Evolutionary conservation across 1,140 invertebrate species (phyloP).

Genomic region (Globodera rostochiensis): DNA sequence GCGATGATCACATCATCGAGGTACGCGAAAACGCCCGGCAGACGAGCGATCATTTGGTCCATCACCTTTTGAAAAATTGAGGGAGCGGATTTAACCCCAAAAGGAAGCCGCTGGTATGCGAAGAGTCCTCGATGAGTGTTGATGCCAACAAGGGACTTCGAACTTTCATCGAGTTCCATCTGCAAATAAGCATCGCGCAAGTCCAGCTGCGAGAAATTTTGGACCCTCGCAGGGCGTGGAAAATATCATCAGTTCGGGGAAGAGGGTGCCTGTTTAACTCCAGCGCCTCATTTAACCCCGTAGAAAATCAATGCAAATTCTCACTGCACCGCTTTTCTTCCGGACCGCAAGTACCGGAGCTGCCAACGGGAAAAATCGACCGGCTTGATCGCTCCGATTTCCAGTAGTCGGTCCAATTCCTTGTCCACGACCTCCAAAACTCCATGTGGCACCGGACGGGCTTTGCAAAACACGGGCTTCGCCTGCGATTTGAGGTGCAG

Average conservation of each 20-base stretch:
- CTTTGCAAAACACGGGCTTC: slow-evolving; percentile 32
- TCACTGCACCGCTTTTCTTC: slow-evolving; percentile 41
- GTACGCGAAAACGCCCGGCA: too few species aligned
- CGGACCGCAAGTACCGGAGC: not conserved
- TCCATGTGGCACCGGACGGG: slow-evolving; percentile 55
- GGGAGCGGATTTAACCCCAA: too few species aligned
- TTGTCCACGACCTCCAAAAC: slow-evolving; percentile 49
- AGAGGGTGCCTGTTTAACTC: slow-evolving; percentile 45
- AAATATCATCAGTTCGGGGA: not conserved
- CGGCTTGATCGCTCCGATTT: slow-evolving; percentile 41
- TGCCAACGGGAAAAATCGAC: slow-evolving; percentile 30
- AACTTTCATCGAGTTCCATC: too few species aligned
- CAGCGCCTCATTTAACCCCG: slow-evolving; percentile 53
- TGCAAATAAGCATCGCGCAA: too few species aligned
- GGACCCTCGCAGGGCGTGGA: too few species aligned
- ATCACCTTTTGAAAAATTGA: too few species aligned
- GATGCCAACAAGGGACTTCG: too few species aligned
- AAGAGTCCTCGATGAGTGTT: too few species aligned
- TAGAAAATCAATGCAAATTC: slow-evolving; percentile 15
- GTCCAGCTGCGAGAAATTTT: too few species aligned
- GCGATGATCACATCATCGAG: too few species aligned
- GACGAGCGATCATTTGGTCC: too few species aligned
- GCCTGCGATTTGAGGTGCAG: slow-evolving; percentile 37
- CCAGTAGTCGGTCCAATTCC: slow-evolving; percentile 54
- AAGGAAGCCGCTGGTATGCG: too few species aligned